Percentiles rank a stretch among this genome's conserved stretches.
These are phyloP conservation scores for Philaethria dido DNA, from an alignment of 2,888 invertebrate genomes.

Conservation along the genomic window DNA sequence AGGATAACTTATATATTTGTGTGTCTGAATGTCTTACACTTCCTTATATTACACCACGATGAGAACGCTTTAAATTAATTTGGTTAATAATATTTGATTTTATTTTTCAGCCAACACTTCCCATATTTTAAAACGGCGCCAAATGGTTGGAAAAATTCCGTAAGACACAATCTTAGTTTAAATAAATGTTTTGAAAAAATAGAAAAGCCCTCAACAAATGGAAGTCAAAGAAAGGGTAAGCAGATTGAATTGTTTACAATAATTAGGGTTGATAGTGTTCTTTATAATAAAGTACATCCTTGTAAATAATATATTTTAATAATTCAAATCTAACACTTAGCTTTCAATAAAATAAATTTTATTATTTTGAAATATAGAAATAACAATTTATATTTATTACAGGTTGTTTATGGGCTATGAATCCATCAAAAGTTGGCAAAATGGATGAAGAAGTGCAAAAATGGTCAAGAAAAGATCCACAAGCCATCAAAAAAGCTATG, in stretches of 20 bases:
- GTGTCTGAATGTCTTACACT: no score
- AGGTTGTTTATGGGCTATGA: constrained; percentile 98
- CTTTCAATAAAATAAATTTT: background rate
- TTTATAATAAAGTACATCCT: no score
- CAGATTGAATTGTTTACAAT: background rate
- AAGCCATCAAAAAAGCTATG: constrained; percentile 96
- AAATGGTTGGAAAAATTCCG: constrained; percentile 99
- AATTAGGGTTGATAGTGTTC: no score
- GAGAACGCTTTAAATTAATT: no score
- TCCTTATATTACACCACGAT: no score
- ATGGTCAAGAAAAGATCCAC: constrained; percentile 97
- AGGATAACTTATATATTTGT: no score
- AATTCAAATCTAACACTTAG: no score
- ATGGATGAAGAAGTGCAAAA: constrained; percentile 99
- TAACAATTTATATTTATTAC: constrained; percentile 44
- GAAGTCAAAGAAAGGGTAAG: constrained; percentile 90
- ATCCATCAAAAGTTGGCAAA: constrained; percentile 96
- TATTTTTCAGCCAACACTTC: constrained; percentile 93
- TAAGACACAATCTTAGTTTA: constrained; percentile 97
- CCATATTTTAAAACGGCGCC: constrained; percentile 99
- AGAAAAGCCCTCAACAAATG: constrained; percentile 95
- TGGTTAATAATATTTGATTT: no score
- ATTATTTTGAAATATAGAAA: background rate
- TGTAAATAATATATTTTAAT: no score
- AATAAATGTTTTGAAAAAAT: constrained; percentile 99